Base-by-base conservation (phyloP, 2,888 invertebrate species). In the Drosophila silvestris region DNA sequence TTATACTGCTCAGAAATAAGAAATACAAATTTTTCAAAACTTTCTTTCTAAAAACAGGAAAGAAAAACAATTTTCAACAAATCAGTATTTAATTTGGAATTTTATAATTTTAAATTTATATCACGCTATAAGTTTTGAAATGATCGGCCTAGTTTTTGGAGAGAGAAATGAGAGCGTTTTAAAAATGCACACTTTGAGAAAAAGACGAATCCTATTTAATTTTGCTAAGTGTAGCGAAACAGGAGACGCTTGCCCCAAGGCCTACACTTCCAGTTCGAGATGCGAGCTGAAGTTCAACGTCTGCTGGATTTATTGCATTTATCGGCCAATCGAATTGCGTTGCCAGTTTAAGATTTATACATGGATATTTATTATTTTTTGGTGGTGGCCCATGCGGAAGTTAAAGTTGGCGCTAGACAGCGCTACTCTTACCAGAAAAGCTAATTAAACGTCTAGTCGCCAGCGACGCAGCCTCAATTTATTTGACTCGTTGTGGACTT, bases 321-420 rank as follows among this genome's bases (percentile, higher is more conserved):
- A 85, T 85, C 90, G 88, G 50, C 59, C 88, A 88, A 85, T 90
- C 85, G 90, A 78, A 85, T 88, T 76, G 88, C 85, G 80, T 81
- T 83, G 81, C 81, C 79, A 74, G 68, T 59, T 77, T 41, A 75
- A 88, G 89, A 85, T 90, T 85, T 89, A 83, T 76, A 74, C 80
- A 79, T 74, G 61, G 59, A 76, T 70, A 65, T 74, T 71, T 71
- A 50, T 79, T 59, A 58, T 56, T 50, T 51, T 12, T 59, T 59
- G 35, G 52, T 50, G 68, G 37, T 59, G 56, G 59, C 53, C 56
- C 51, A 89, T 78, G 88, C 88, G 85, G 85, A 85, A 89, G 90
- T 72, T 47, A 41, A 60, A 50, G 30, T 52, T 35, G 70, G 70
- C 58, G 50, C 58, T 58, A 63, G 57, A 62, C 39, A 28, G 14